These are phyloP conservation scores for Cochlearius cochlearius DNA, from an alignment of 2,113 vertebrate species.

Conservation along the genomic window DNA sequence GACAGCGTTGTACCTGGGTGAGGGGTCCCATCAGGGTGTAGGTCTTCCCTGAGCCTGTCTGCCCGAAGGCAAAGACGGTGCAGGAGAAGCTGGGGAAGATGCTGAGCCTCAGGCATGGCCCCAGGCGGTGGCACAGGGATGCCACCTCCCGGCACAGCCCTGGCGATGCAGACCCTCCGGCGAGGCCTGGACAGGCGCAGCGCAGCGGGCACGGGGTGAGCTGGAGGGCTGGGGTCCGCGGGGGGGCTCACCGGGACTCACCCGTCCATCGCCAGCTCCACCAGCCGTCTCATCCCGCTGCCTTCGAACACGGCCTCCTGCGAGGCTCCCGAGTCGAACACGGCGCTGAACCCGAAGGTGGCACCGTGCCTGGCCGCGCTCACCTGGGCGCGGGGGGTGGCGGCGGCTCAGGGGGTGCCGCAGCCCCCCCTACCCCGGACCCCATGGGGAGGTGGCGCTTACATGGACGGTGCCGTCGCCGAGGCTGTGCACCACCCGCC, in stretches of 20 bases:
- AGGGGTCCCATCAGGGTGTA: slow-evolving; percentile 77
- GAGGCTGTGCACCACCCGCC: slow-evolving; percentile 65
- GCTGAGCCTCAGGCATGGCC: not conserved
- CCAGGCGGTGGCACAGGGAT: not conserved
- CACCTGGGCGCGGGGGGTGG: slow-evolving; percentile 41
- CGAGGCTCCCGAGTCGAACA: slow-evolving; percentile 63
- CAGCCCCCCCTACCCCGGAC: not conserved
- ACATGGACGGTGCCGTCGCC: slow-evolving; percentile 68
- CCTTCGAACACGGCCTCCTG: slow-evolving; percentile 75
- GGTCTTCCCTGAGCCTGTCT: slow-evolving; percentile 79
- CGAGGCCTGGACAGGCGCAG: not conserved
- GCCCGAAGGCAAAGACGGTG: slow-evolving; percentile 78
- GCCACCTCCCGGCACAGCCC: slow-evolving; percentile 20
- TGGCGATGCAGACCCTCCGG: not conserved
- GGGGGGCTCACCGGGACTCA: not conserved
- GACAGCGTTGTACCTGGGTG: slow-evolving; percentile 45
- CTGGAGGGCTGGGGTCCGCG: rapidly evolving
- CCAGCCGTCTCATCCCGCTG: slow-evolving; percentile 70
- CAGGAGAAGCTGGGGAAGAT: slow-evolving; percentile 71
- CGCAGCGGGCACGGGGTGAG: rapidly evolving
- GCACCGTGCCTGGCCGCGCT: slow-evolving; percentile 54
- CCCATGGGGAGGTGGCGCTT: not conserved
- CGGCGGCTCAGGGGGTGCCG: not conserved
- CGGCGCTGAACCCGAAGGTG: slow-evolving; percentile 68
- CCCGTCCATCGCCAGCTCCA: slow-evolving; percentile 70